Base-by-base conservation (phyloP, 2,888 invertebrate genomes). In the Megalurothrips usitatus region DNA sequence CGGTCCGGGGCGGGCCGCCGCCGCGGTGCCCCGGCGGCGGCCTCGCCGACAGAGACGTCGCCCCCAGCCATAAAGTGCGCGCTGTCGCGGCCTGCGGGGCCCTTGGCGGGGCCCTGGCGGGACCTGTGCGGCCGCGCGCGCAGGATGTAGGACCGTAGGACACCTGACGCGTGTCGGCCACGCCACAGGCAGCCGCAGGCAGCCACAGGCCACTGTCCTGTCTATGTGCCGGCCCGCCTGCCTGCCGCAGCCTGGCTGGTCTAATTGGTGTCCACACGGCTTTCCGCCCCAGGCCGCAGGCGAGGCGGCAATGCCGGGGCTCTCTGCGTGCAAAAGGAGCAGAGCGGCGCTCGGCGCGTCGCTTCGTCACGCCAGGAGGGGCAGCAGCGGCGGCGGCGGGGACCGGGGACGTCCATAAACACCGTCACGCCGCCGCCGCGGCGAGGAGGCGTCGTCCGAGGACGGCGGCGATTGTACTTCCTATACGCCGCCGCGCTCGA, bases 201-300 rank as follows among this genome's bases (percentile, higher is more conserved):
- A 11, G 11, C n/a, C n/a, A n/a, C 52, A 52, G 52, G 52, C n/a
- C 68, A 52, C 63, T 68, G 68, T 68, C 68, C 68, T 68, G 68
- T 52, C 52, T 17, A 52, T 12, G 52, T 1, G 3, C 14, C 1
- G 4, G 1, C 52, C 1, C 14, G 52, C 52, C 52, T 11, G 23
- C 68, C 12, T n/a, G 23, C 12, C 68, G 23, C 0, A 26, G 68
- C 23, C 68, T 2, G 34, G 34, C 34, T 17, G 58, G 58, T 75
- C 68, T 75, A 75, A 75, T 75, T 75, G 68, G 68, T 75, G 68
- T 75, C 68, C 68, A 75, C 68, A 75, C 68, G 34, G 34, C 34
- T 43, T 43, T 43, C 2, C 34, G 34, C 34, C 34, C 34, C 34
- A 43, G 34, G 34, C 34, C 34, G 3, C 34, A n/a, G 58, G 58